Percentiles rank a stretch among this genome's conserved stretches.
Evolutionary conservation across 2,113 vertebrate species (phyloP).

Genomic region (Ellobius talpinus): DNA sequence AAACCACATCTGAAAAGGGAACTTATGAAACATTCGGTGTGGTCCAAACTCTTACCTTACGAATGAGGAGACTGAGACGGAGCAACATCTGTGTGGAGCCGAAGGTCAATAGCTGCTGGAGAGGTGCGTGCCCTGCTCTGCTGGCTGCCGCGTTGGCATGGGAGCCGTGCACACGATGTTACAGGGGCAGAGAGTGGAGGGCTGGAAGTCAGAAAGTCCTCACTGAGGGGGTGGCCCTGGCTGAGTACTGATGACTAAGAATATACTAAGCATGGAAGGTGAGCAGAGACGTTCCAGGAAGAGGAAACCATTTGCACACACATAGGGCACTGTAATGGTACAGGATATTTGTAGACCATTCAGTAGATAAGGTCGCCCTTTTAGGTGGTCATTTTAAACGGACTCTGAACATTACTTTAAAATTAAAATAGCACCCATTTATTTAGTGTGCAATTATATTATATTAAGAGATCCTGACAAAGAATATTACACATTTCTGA

Average conservation of each 20-base stretch:
- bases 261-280: neutral
- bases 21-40: neutral
- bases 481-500: neutral
- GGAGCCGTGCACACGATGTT: too few species aligned
- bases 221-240: neutral
- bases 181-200: neutral
- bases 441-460: neutral
- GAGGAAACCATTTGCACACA: neutral
- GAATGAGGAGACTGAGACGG: neutral
- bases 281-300: neutral
- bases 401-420: neutral
- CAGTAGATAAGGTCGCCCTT: neutral
- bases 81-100: neutral
- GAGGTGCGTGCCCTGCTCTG: neutral
- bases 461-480: neutral
- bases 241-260: neutral
- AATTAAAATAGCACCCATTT: neutral
- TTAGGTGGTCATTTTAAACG: neutral
- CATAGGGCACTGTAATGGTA: neutral
- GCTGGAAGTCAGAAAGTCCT: neutral
- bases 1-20: neutral
- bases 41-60: neutral
- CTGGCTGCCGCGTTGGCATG: too few species aligned
- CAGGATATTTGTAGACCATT: neutral
- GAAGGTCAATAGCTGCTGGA: neutral